A percentile compares a stretch with the other conserved stretches of the same genome.
Conservation (phyloP, 1,140 invertebrate species). For the Saxidomus purpurata region DNA sequence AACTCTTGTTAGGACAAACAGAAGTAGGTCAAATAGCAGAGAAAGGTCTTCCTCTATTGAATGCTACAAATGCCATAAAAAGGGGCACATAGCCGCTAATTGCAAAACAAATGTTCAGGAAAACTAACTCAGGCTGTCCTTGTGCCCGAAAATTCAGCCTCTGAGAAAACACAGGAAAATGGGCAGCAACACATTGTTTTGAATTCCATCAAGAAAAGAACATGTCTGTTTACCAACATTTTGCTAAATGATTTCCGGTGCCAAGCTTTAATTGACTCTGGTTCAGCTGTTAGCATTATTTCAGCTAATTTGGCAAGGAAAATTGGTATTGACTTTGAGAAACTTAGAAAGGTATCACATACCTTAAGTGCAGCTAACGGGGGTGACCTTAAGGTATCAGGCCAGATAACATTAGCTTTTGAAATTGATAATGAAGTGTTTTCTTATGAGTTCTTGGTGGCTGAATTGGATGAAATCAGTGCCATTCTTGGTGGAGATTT, state of each 20-base stretch:
- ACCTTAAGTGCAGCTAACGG: conserved; percentile 32
- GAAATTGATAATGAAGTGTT: conserved; percentile 51
- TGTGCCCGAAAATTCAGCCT: conserved; percentile 45
- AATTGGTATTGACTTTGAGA: neutral
- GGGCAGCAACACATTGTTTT: neutral
- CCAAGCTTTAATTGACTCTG: conserved; percentile 43
- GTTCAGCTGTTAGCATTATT: conserved; percentile 31
- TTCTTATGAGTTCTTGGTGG: conserved; percentile 35
- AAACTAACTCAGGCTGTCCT: conserved; percentile 47
- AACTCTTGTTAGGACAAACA: neutral
- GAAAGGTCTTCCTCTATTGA: neutral
- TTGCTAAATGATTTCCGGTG: neutral
- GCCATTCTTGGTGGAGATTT: conserved; percentile 27
- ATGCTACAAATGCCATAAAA: conserved; percentile 30
- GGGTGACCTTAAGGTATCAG: neutral
- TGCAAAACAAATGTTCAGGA: neutral
- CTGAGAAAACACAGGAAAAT: neutral
- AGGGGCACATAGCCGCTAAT: conserved; percentile 16
- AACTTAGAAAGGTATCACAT: neutral
- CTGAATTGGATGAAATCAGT: neutral
- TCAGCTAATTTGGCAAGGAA: neutral
- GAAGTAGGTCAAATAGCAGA: neutral
- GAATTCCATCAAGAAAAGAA: neutral
- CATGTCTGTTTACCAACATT: neutral
- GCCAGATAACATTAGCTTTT: neutral